Evolutionary conservation across 2,113 vertebrate species (phyloP).

Genomic region (Phylloscopus whistleri): DNA sequence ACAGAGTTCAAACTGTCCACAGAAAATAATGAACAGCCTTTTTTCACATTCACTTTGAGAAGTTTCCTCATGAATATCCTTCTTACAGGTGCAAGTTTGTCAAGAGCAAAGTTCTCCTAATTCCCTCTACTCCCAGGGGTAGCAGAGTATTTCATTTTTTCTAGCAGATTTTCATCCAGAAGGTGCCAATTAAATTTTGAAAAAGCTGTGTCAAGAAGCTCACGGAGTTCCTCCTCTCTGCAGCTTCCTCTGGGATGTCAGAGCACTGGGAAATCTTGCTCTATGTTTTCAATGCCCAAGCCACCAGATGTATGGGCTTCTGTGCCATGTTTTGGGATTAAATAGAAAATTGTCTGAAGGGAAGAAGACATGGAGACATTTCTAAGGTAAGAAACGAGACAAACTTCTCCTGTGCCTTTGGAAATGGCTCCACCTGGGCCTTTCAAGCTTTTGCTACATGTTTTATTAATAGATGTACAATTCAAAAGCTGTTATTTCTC

Average conservation of each 20-base stretch:
- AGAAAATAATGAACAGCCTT: background rate
- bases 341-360: background rate
- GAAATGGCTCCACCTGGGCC: background rate
- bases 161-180: background rate
- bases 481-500: background rate
- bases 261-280: background rate
- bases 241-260: background rate
- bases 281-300: background rate
- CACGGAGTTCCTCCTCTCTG: background rate
- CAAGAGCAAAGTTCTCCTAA: background rate
- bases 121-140: background rate
- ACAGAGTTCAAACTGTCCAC: background rate
- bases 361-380: background rate
- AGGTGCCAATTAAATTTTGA: background rate
- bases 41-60: background rate
- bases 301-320: background rate
- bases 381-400: background rate
- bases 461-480: background rate
- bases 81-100: background rate
- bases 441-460: background rate
- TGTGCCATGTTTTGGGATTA: background rate
- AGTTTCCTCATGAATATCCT: background rate
- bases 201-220: background rate
- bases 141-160: background rate
- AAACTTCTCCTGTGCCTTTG: background rate